Evolutionary conservation across 2,113 vertebrate genomes (phyloP).

Genomic region (Colistium nudipinnis): DNA sequence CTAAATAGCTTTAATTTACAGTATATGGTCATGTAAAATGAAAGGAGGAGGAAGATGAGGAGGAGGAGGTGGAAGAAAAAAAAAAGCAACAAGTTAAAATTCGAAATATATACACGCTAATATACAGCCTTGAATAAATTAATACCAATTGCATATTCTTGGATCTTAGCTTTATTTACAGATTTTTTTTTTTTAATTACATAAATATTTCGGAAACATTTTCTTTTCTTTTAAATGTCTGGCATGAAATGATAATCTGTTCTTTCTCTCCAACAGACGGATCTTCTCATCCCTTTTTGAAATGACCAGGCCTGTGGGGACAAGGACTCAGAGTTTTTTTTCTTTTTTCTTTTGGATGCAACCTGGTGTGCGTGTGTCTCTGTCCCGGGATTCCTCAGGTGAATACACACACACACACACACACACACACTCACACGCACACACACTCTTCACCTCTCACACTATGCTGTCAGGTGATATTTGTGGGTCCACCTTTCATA

Average conservation of each 20-base stretch:
- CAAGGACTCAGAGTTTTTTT: neutral
- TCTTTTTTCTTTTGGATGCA: no score
- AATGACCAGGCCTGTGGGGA: constrained; percentile 47
- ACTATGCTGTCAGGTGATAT: no score
- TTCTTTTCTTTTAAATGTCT: constrained; percentile 70
- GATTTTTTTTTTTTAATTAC: constrained; percentile 95
- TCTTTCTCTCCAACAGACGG: constrained; percentile 51
- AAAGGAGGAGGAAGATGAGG: constrained; percentile 13
- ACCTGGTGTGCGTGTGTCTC: constrained; percentile 32
- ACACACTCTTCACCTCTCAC: neutral
- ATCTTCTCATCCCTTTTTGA: constrained; percentile 73
- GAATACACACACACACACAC: constrained; percentile 19
- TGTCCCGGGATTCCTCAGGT: constrained; percentile 11
- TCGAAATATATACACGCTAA: constrained; percentile 98
- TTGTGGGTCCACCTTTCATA: constrained; percentile 17
- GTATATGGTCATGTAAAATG: constrained; percentile 92
- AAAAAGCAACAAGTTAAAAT: constrained; percentile 85
- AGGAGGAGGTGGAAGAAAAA: no score
- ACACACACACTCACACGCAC: constrained; percentile 14
- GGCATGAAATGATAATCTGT: constrained; percentile 75
- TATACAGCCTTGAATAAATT: constrained; percentile 99
- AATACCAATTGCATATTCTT: constrained; percentile 99
- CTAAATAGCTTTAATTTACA: constrained; percentile 93
- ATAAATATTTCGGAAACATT: constrained; percentile 93
- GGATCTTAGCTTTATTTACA: constrained; percentile 99